These are phyloP conservation scores for Aporrectodea caliginosa DNA, from an alignment of 1,140 invertebrate genomes.

Conservation along the genomic window DNA sequence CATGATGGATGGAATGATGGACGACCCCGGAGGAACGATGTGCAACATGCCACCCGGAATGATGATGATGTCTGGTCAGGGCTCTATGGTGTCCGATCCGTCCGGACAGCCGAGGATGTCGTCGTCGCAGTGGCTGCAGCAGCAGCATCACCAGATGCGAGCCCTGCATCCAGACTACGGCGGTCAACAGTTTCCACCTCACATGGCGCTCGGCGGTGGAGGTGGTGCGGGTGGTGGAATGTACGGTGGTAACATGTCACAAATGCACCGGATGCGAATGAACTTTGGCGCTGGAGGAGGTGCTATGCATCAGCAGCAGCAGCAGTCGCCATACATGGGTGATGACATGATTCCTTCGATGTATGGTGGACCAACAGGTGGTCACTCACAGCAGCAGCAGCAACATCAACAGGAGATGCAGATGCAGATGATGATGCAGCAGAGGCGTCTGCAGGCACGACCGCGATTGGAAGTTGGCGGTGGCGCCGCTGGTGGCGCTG, in stretches of 20 bases:
- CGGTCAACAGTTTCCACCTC: background rate
- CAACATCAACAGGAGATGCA: too few species aligned
- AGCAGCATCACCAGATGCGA: background rate
- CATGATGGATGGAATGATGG: background rate
- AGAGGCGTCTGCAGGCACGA: background rate
- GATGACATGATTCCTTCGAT: background rate
- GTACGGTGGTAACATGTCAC: background rate
- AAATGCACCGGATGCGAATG: background rate
- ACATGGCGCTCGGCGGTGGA: too few species aligned
- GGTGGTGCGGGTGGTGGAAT: background rate
- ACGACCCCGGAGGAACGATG: background rate
- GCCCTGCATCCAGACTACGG: background rate
- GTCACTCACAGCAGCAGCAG: background rate
- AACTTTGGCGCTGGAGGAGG: background rate
- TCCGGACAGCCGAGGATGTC: background rate
- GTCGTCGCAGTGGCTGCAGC: background rate
- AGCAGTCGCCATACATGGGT: background rate
- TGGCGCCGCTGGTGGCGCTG: too few species aligned
- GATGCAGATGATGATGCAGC: constrained; percentile 1
- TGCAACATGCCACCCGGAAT: background rate
- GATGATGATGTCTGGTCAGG: background rate
- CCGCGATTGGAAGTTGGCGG: background rate
- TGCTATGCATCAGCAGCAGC: background rate
- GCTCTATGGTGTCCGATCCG: background rate
- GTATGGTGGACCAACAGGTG: background rate